Conservation (phyloP, 2,888 invertebrate genomes). For the Rotaria macrura region DNA sequence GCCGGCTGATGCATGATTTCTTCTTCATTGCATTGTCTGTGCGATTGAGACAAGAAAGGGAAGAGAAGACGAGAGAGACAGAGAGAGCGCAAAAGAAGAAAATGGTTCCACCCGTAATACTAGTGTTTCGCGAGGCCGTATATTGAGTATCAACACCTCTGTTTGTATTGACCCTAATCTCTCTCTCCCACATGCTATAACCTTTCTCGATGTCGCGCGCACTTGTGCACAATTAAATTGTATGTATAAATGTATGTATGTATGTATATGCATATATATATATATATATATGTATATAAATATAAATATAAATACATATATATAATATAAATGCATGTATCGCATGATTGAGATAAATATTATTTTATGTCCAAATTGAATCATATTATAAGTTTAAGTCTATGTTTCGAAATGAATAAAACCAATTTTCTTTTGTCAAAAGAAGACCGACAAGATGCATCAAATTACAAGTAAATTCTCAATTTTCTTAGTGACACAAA, state of each 20-base stretch:
- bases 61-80: neutral
- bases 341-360: neutral
- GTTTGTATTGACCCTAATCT: neutral
- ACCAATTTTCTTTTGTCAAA: neutral
- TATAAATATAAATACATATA: neutral
- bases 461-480: neutral
- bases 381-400: neutral
- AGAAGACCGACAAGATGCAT: neutral
- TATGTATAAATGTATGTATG: neutral
- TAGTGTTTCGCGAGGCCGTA: neutral
- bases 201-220: neutral
- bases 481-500: neutral
- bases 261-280: neutral
- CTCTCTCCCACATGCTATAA: neutral
- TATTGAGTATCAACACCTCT: neutral
- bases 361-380: neutral
- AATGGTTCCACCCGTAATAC: neutral
- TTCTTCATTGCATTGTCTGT: constrained; percentile 21
- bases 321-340: neutral
- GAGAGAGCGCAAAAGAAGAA: neutral
- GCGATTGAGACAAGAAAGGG: neutral
- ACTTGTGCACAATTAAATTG: neutral
- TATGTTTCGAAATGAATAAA: neutral
- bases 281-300: too few species aligned
- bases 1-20: constrained; percentile 24